These are phyloP conservation scores for Pelvicachromis taeniatus DNA, from an alignment of 2,113 vertebrate species.

Conservation along the genomic window DNA sequence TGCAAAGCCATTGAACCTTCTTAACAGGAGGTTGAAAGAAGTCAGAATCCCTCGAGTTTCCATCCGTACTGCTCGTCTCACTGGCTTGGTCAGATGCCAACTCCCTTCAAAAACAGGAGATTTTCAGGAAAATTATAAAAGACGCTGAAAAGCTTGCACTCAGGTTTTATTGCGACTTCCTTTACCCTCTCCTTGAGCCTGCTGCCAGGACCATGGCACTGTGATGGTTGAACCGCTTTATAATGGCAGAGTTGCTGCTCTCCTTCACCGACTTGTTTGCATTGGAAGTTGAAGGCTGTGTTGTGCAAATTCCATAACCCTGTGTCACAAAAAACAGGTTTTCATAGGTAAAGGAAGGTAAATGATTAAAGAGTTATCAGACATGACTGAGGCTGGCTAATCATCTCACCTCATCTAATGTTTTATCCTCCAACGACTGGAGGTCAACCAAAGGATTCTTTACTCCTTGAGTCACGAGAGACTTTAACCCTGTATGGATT, in stretches of 20 bases:
- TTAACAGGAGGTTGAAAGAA: conserved; percentile 91
- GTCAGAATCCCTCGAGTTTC: conserved; percentile 92
- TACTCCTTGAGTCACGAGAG: conserved; percentile 93
- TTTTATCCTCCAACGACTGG: conserved; percentile 89
- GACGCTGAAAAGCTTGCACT: neutral
- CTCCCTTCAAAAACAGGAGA: conserved; percentile 72
- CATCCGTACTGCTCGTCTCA: conserved; percentile 88
- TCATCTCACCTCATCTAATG: conserved; percentile 89
- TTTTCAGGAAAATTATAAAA: neutral
- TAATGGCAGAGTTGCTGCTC: conserved; percentile 94
- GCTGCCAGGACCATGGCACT: conserved; percentile 99
- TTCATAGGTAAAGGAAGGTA: neutral
- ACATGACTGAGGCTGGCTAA: neutral
- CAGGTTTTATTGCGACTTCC: neutral
- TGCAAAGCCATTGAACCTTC: conserved; percentile 76
- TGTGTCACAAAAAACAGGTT: conserved; percentile 44
- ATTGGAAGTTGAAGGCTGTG: conserved; percentile 81
- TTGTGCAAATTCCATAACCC: conserved; percentile 85
- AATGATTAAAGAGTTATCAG: neutral
- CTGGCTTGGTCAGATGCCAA: conserved; percentile 83
- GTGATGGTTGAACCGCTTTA: conserved; percentile 98
- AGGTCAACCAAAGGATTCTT: conserved; percentile 95
- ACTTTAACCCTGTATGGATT: conserved; percentile 82
- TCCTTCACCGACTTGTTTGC: conserved; percentile 84
- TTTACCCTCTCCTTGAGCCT: conserved; percentile 89